Percentiles rank a stretch among this genome's conserved stretches.
These are phyloP conservation scores for Oophaga sylvatica DNA, from an alignment of 2,797 vertebrate species.

Conservation along the genomic window DNA sequence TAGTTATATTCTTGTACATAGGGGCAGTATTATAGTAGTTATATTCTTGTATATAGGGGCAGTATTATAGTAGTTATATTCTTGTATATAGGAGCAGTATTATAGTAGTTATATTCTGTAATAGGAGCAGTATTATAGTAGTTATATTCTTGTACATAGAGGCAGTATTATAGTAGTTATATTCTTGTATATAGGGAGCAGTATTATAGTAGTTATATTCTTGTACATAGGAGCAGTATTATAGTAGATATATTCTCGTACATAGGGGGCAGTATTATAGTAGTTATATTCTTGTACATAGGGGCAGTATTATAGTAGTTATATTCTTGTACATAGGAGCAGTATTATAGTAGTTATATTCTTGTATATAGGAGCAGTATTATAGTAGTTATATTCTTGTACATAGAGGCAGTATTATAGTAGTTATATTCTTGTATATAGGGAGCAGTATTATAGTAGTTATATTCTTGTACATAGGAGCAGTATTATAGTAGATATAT, in stretches of 20 bases:
- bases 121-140: not conserved
- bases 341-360: not conserved
- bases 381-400: not conserved
- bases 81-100: not conserved
- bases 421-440: not conserved
- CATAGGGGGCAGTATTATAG: conserved; percentile 3
- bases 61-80: not conserved
- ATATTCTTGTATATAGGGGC: not conserved
- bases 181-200: not conserved
- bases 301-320: conserved; percentile 3
- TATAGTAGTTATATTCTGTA: not conserved
- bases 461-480: not conserved
- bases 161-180: not conserved
- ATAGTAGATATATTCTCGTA: not conserved
- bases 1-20: not conserved
- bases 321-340: not conserved
- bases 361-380: not conserved
- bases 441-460: conserved; percentile 2
- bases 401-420: not conserved
- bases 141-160: not conserved
- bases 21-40: conserved; percentile 3
- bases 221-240: not conserved
- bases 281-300: not conserved
- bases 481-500: not conserved
- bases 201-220: not conserved